A percentile compares a stretch with the other conserved stretches of the same genome.
These are phyloP conservation scores for Sanderia malayensis DNA, from an alignment of 30 jellyfish, hydroid and myxozoan genomes.

Conservation along the genomic window DNA sequence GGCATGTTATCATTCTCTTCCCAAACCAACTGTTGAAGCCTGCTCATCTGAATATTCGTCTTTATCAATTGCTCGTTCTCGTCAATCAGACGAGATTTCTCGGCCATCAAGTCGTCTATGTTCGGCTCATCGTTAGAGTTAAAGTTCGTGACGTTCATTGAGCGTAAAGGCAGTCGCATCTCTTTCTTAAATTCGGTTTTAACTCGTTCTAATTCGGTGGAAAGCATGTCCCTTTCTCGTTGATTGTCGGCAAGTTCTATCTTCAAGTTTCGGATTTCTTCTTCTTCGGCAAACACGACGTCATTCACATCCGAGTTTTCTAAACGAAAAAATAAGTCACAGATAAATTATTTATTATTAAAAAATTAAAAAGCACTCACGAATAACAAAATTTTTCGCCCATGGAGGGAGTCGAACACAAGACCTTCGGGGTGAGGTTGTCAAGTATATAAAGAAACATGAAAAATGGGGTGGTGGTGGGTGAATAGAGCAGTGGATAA, in stretches of 20 bases:
- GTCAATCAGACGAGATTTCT: constrained; percentile 38
- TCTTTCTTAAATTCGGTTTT: constrained; percentile 27
- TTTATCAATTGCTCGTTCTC: constrained; percentile 54
- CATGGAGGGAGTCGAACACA: too few species aligned
- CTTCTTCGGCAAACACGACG: constrained; percentile 58
- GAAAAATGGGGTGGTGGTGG: too few species aligned
- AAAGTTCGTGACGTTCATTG: constrained; percentile 5
- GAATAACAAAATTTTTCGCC: too few species aligned
- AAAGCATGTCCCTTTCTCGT: constrained; percentile 79
- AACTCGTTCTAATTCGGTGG: constrained; percentile 63
- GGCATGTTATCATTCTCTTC: constrained; percentile 36
- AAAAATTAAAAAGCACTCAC: too few species aligned
- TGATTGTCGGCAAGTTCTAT: constrained; percentile 58
- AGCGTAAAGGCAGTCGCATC: constrained; percentile 35
- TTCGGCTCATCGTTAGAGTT: constrained; percentile 14
- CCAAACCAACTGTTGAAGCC: constrained; percentile 49
- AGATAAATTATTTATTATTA: too few species aligned
- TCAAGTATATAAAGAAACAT: too few species aligned
- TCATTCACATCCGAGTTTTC: constrained; percentile 20
- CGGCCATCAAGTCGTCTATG: constrained; percentile 32
- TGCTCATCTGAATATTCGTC: constrained; percentile 45
- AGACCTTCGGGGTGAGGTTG: too few species aligned
- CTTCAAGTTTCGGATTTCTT: constrained; percentile 52
- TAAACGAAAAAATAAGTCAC: neutral
- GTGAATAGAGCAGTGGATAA: too few species aligned